These are phyloP conservation scores for Hydropotes inermis DNA, from an alignment of 2,113 vertebrate species.

Conservation along the genomic window DNA sequence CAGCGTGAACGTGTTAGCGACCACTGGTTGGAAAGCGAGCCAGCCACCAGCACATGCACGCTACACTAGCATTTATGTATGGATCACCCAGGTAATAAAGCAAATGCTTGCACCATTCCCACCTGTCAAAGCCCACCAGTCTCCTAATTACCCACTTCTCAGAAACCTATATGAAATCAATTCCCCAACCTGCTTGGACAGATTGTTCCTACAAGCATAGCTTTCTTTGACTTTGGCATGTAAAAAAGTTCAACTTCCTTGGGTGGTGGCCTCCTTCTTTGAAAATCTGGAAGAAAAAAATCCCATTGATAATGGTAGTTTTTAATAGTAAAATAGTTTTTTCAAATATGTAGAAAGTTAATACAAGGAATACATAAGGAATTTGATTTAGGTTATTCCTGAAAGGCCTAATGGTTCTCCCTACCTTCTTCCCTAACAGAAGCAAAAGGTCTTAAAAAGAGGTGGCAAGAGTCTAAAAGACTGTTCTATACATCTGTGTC, in stretches of 20 bases:
- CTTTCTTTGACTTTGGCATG: background rate
- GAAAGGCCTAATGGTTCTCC: background rate
- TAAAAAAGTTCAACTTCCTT: background rate
- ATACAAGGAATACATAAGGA: background rate
- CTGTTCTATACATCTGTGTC: no score
- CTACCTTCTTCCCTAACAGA: background rate
- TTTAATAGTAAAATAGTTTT: background rate
- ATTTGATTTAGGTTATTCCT: background rate
- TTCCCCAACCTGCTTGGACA: no score
- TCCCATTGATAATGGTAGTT: background rate
- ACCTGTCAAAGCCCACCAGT: background rate
- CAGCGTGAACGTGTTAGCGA: background rate
- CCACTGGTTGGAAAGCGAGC: background rate
- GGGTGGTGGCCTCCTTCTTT: background rate
- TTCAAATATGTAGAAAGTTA: background rate
- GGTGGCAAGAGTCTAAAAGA: background rate
- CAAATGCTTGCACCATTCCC: fast-evolving
- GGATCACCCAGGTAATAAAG: fast-evolving
- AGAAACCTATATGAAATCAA: background rate
- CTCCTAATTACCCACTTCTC: background rate
- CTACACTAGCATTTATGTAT: fast-evolving
- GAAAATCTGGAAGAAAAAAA: background rate
- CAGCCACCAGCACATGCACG: fast-evolving
- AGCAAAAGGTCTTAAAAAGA: background rate
- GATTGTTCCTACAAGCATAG: no score